Evolutionary conservation across 2,113 vertebrate genomes (phyloP).

Genomic region (Riparia riparia): DNA sequence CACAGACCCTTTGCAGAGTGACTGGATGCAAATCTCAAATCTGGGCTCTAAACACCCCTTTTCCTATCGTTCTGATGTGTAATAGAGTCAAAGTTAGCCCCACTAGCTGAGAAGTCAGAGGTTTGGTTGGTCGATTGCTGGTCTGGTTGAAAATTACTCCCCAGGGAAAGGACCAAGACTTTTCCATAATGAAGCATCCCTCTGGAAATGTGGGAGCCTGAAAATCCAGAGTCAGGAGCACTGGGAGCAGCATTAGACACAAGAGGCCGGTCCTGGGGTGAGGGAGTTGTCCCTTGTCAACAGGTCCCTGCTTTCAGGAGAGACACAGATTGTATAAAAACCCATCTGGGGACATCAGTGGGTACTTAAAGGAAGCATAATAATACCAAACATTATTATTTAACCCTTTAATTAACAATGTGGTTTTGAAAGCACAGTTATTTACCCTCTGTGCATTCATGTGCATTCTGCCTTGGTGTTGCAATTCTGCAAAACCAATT

Average conservation of each 20-base stretch:
- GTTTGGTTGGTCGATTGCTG: not conserved
- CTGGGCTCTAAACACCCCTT: not conserved
- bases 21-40: not conserved
- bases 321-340: slow-evolving; percentile 9
- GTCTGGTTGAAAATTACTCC: not conserved
- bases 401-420: slow-evolving; percentile 21
- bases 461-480: not conserved
- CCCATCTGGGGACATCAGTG: not conserved
- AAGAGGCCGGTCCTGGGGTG: not conserved
- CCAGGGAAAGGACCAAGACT: not conserved
- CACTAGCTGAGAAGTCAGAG: not conserved
- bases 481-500: not conserved
- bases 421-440: not conserved
- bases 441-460: not conserved
- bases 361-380: slow-evolving; percentile 37
- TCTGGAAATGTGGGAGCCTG: not conserved
- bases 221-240: not conserved
- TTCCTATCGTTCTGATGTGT: not conserved
- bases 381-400: slow-evolving; percentile 26
- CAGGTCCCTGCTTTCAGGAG: not conserved
- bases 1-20: not conserved
- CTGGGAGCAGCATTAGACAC: not conserved
- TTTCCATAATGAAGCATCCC: not conserved
- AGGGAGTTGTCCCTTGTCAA: not conserved
- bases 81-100: not conserved